Conservation (phyloP, 2,797 vertebrate genomes). For the Esox masquinongy region DNA sequence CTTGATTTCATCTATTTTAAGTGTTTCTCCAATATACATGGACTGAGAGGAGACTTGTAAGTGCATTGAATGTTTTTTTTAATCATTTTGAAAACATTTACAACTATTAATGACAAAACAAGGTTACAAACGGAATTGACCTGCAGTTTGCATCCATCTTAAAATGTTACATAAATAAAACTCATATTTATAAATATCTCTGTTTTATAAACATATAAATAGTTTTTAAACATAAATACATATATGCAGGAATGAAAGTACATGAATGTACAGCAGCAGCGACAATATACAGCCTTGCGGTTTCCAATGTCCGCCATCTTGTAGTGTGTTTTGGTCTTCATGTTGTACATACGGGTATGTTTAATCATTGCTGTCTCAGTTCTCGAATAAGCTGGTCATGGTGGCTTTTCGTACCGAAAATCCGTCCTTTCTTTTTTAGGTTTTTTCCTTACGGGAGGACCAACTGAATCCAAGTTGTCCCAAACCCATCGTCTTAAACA, state of each 20-base stretch:
- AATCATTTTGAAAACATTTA: conserved; percentile 80
- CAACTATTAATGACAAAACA: conserved; percentile 91
- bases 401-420: conserved; percentile 84
- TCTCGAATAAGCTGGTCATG: conserved; percentile 80
- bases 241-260: conserved; percentile 91
- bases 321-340: conserved; percentile 69
- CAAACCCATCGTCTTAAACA: conserved; percentile 63
- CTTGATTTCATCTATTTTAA: too few species aligned
- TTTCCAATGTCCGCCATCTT: conserved; percentile 79
- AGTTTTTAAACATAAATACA: conserved; percentile 99
- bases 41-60: conserved; percentile 52
- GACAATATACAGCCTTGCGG: conserved; percentile 87
- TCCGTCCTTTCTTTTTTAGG: conserved; percentile 63
- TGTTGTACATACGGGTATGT: conserved; percentile 70
- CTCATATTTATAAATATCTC: conserved; percentile 99
- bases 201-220: conserved; percentile 99
- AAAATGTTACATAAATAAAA: conserved; percentile 99
- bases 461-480: conserved; percentile 64
- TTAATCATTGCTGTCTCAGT: conserved; percentile 73
- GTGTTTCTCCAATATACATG: conserved; percentile 24
- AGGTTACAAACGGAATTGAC: conserved; percentile 92
- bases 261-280: conserved; percentile 95
- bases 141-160: conserved; percentile 89
- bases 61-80: conserved; percentile 76
- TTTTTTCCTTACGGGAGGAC: conserved; percentile 66